phyloP scores from a whole-genome alignment of 2,797 vertebrate species.

The Triplophysa bombifrons region DNA sequence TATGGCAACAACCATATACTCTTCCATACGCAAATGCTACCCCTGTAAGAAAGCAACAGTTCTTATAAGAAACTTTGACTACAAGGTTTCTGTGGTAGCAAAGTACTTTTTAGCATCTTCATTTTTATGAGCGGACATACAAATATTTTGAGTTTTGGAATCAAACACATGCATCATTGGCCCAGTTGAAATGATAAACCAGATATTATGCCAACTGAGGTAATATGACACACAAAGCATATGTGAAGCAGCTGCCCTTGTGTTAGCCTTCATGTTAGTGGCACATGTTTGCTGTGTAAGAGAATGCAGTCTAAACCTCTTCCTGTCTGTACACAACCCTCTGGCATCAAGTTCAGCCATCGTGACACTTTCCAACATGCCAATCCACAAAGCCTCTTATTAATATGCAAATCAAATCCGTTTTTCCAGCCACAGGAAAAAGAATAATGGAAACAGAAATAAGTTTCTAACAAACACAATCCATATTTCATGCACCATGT shows the following conservation, averaged over 20 bases:
- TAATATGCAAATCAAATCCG: constrained; percentile 62
- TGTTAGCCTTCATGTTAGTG: neutral
- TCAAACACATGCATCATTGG: too few relatives aligned
- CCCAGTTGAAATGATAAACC: neutral
- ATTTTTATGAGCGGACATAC: neutral
- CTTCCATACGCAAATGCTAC: too few relatives aligned
- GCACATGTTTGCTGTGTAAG: constrained; percentile 29
- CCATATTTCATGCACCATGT: constrained; percentile 76
- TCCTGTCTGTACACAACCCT: constrained; percentile 33
- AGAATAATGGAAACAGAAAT: constrained; percentile 58
- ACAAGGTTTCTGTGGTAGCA: too few relatives aligned
- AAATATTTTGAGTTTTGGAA: neutral
- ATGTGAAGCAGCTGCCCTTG: constrained; percentile 16
- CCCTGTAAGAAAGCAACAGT: neutral
- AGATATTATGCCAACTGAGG: neutral
- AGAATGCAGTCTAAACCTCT: constrained; percentile 36
- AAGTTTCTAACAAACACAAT: constrained; percentile 67
- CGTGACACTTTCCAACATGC: constrained; percentile 36
- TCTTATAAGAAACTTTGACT: neutral
- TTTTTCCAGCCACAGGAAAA: constrained; percentile 53
- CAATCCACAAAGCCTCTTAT: constrained; percentile 54
- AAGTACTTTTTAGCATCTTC: too few relatives aligned
- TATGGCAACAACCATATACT: too few relatives aligned
- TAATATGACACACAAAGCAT: neutral
- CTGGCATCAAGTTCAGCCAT: constrained; percentile 38